A percentile compares a stretch with the other conserved stretches of the same genome.
Conservation (phyloP, 2,113 vertebrate genomes). For the Nannospalax galili region DNA sequence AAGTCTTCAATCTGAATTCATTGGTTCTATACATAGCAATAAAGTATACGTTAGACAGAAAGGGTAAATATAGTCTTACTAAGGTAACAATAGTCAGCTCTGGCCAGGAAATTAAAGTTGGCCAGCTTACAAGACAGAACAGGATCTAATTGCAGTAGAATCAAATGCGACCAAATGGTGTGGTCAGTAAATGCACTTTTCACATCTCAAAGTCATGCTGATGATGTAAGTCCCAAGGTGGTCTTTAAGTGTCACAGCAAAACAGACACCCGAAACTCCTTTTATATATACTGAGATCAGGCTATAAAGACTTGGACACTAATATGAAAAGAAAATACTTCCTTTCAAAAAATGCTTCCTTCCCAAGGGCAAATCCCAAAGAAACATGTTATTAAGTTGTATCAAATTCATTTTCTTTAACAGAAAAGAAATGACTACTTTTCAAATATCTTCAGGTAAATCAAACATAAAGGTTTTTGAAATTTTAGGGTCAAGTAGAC, state of each 20-base stretch:
- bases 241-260: conserved; percentile 44
- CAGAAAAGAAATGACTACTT: background rate
- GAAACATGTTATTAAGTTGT: conserved; percentile 28
- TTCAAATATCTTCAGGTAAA: conserved; percentile 23
- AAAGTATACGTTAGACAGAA: conserved; percentile 36
- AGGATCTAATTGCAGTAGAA: conserved; percentile 56
- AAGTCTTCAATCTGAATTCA: conserved; percentile 35
- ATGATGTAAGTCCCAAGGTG: conserved; percentile 53
- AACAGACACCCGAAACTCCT: conserved; percentile 48
- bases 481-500: conserved; percentile 29
- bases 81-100: conserved; percentile 55
- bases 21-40: background rate
- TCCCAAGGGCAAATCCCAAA: conserved; percentile 16
- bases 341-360: conserved; percentile 12
- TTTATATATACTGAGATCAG: conserved; percentile 51
- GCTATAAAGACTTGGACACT: background rate
- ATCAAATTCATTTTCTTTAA: conserved; percentile 38
- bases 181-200: conserved; percentile 45
- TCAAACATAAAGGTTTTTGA: conserved; percentile 45
- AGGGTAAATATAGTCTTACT: conserved; percentile 52
- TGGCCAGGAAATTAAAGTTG: conserved; percentile 65
- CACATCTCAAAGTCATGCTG: conserved; percentile 52
- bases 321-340: conserved; percentile 50
- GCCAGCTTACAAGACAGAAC: conserved; percentile 41
- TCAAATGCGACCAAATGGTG: conserved; percentile 39